These are phyloP conservation scores for Mallotus villosus DNA, from an alignment of 2,797 vertebrate genomes.

Conservation along the genomic window DNA sequence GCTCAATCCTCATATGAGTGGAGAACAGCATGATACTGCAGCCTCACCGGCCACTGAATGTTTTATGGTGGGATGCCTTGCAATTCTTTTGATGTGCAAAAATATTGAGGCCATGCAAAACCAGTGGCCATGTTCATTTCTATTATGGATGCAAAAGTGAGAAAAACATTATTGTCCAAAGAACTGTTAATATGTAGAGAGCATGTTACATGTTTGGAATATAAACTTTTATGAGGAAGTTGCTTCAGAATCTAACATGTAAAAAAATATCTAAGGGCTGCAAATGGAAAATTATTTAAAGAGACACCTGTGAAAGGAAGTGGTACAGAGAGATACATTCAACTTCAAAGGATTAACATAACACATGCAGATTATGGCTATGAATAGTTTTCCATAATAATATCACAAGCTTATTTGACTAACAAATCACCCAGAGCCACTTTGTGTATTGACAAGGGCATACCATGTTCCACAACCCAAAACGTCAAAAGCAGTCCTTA, in stretches of 20 bases:
- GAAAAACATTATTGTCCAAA: neutral
- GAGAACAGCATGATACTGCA: slow-evolving; percentile 2
- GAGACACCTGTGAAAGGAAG: slow-evolving; percentile 30
- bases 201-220: neutral
- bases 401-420: slow-evolving; percentile 32
- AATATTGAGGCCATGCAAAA: neutral
- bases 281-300: slow-evolving; percentile 27
- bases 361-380: slow-evolving; percentile 30
- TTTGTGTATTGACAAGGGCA: slow-evolving; percentile 3
- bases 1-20: neutral
- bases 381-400: slow-evolving; percentile 38
- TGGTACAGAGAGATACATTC: slow-evolving; percentile 10
- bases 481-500: slow-evolving; percentile 13
- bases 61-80: slow-evolving; percentile 2
- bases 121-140: neutral
- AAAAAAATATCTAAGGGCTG: neutral
- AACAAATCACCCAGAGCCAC: slow-evolving; percentile 29
- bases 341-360: slow-evolving; percentile 38
- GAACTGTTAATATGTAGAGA: neutral
- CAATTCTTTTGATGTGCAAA: slow-evolving; percentile 6
- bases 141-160: neutral
- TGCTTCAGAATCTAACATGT: neutral
- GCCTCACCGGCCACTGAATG: slow-evolving; percentile 9
- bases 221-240: neutral
- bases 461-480: slow-evolving; percentile 12